Evolutionary conservation across 2,113 vertebrate genomes (phyloP), one percentile per base, ranked within the genome.

Genomic region (Gymnobelideus leadbeateri): DNA sequence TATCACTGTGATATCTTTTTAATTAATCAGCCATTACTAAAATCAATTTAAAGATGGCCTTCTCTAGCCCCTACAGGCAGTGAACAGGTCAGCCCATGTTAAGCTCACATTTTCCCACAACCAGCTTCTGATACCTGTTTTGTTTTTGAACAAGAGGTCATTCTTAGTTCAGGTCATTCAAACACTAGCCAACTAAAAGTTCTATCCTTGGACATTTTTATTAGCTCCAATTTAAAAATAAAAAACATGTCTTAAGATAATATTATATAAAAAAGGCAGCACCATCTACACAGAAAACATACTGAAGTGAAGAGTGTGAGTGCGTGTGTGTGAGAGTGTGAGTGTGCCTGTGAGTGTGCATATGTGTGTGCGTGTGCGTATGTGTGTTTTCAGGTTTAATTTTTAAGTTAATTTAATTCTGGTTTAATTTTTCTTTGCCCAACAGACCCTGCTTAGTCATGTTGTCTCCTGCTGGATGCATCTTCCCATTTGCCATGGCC

Each of bases 11-110:
- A 52, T 50, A 94, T 94, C 12, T 92, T 95, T 97, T 96, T 93
- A 96, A 93, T 96, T 96, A 96, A 97, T 97, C 61, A 95, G 37
- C 43, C 94, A 91, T 43, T 92, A 92, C 90, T 51, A 12, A 43
- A 95, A 89, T 96, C 89, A 96, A 47, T 51, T 93, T 11, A 89
- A 92, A 52, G 11, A 52, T n/a, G 1, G 92, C 31, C 90, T 96
- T 96, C 93, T 95, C 21, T 24, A 92, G 89, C 92, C 53, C 11
- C 26, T 89, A 77, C 8, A 49, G 77, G 46, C 19, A 8, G 26
- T 68, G 89, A 37, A 57, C 51, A 7, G 23, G 92, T 61, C 2
- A 47, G 25, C 51, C 92, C 7, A 51, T 49, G 50, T 84, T 31
- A 93, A 93, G 57, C 19, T 92, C 31, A 91, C 0, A n/a, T 96